phyloP scores from a whole-genome alignment of 2,888 invertebrate genomes.

The Sclerodermus sp. region DNA sequence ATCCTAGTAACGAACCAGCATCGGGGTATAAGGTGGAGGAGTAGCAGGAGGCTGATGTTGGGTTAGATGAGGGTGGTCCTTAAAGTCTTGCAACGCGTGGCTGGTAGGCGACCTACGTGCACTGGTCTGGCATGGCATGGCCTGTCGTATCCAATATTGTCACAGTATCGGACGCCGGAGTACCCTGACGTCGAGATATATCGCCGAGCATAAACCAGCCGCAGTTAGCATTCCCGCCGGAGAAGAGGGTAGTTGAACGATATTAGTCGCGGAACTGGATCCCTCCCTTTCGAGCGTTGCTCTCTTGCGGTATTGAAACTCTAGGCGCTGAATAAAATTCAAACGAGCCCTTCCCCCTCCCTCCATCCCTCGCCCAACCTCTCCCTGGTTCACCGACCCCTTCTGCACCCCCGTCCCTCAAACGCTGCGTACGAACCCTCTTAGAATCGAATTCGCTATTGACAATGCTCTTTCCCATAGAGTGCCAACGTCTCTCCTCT shows the following conservation, averaged over 20 bases:
- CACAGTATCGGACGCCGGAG: constrained; percentile 4
- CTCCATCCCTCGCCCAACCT: not conserved
- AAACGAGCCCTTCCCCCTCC: too few relatives aligned
- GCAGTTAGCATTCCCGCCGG: constrained; percentile 3
- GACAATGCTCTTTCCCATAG: too few relatives aligned
- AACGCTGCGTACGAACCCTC: too few relatives aligned
- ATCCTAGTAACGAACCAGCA: too few relatives aligned
- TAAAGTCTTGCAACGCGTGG: too few relatives aligned
- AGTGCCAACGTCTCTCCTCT: not conserved
- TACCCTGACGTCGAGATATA: constrained; percentile 4
- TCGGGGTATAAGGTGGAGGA: too few relatives aligned
- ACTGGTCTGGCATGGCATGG: not conserved
- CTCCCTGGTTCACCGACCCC: not conserved
- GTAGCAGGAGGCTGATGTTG: too few relatives aligned
- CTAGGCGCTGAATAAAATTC: not conserved
- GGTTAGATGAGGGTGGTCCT: too few relatives aligned
- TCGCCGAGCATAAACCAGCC: constrained; percentile 4
- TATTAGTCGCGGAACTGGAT: not conserved
- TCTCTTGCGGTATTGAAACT: not conserved
- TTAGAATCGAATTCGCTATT: not conserved
- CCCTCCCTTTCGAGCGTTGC: not conserved
- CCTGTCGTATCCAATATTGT: constrained; percentile 5
- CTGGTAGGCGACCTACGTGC: not conserved
- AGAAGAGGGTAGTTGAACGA: not conserved
- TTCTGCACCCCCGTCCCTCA: not conserved